These are phyloP conservation scores for fruit fly (Drosophila melanogaster) DNA, from an alignment of 1,140 invertebrate species.

Conservation along the genomic window Release_6_plus_ISO1_MT NT_033777.3:14411501-14412000, in stretches of 20 bases:
- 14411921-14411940: neutral
- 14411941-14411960: conserved; percentile 8
- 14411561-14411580: conserved; percentile 40
- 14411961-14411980: conserved; percentile 9
- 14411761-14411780: no score
- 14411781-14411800: no score
- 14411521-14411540: conserved; percentile 49
- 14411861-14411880: neutral
- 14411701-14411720: no score
- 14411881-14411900: neutral
- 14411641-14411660: conserved; percentile 26
- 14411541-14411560: conserved; percentile 50
- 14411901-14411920: neutral
- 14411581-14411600: conserved; percentile 33
- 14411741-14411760: no score
- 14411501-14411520: conserved; percentile 60
- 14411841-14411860: neutral
- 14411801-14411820: no score
- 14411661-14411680: conserved; percentile 6
- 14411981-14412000: conserved; percentile 39
- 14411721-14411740: no score
- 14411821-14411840: neutral
- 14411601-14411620: conserved; percentile 29
- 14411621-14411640: conserved; percentile 29
- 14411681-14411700: no score